phyloP scores from a whole-genome alignment of 2,888 invertebrate genomes.

The Pasiphila rectangulata region DNA sequence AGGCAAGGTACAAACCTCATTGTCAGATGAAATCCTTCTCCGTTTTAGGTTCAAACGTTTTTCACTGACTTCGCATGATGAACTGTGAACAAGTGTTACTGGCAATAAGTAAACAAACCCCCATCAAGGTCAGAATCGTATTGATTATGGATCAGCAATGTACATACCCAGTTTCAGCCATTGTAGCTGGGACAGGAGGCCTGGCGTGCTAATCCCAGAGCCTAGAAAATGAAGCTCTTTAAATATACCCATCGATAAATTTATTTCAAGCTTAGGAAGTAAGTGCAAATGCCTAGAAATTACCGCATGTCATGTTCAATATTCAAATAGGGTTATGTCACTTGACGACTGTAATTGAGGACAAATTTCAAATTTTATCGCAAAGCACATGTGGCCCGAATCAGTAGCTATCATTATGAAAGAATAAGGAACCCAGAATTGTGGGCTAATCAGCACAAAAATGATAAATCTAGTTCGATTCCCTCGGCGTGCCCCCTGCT shows the following conservation, averaged over 20 bases:
- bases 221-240: slow-evolving; percentile 55
- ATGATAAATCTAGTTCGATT: slow-evolving; percentile 44
- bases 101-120: slow-evolving; percentile 57
- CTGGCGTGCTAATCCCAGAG: slow-evolving; percentile 48
- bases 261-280: slow-evolving; percentile 41
- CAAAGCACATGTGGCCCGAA: slow-evolving; percentile 36
- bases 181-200: slow-evolving; percentile 54
- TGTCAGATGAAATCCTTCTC: slow-evolving; percentile 69
- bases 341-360: slow-evolving; percentile 70
- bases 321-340: slow-evolving; percentile 80
- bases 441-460: slow-evolving; percentile 40
- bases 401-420: slow-evolving; percentile 38
- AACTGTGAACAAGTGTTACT: slow-evolving; percentile 54
- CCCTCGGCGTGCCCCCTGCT: slow-evolving; percentile 75
- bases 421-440: slow-evolving; percentile 32
- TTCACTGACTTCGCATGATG: slow-evolving; percentile 62
- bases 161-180: slow-evolving; percentile 76
- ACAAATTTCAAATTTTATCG: slow-evolving; percentile 52
- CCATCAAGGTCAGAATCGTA: slow-evolving; percentile 57
- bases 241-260: slow-evolving; percentile 36
- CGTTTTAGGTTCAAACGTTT: slow-evolving; percentile 66
- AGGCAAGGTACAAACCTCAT: slow-evolving; percentile 61
- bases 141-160: slow-evolving; percentile 40
- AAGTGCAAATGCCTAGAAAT: slow-evolving; percentile 57
- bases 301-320: slow-evolving; percentile 78